Base-by-base conservation (phyloP, 1,140 invertebrate species). In the Tetragnatha versicolor region DNA sequence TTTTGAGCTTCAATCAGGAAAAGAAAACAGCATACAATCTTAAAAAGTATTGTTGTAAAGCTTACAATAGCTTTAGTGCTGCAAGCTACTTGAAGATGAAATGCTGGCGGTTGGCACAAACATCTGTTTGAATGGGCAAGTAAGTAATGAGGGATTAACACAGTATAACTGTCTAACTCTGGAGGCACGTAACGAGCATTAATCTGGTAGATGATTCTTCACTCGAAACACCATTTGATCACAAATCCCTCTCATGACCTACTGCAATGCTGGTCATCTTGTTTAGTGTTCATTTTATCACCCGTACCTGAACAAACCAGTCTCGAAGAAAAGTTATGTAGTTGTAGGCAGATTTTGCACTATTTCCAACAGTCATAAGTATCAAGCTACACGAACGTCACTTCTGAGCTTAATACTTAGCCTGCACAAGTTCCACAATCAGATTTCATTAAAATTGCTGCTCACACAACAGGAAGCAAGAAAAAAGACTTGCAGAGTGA, bases 91-190 rank as follows among this genome's bases (percentile, higher is more conserved):
- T 47, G 27, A 47, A 61, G 45, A 29, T 22, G 45, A 20, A 69
- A n/a, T n/a, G 47, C 47, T 69, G 33, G 42, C 37, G 47, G 60
- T 76, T 76, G 72, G 72, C 72, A 76, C 72, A 65, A 76, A 65
- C 27, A 76, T 42, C 45, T 53, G 72, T 76, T 29, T 51, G 17
- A 37, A 76, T 76, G 33, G 72, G 72, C 72, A 65, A 76, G 45
- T 51, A 63, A 60, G n/a, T 29, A n/a, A n/a, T n/a, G n/a, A 31
- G 53, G 72, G 31, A 78, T 25, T 25, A 63, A 39, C n/a, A n/a
- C 29, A 45, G 33, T 68, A 45, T 58, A 29, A 68, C 35, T 53
- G 27, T 58, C 35, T 68, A 35, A 45, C 45, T 31, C 58, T 37
- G 29, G 75, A 78, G 75, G 75, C 75, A 78, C 39, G 27, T 68